phyloP scores from a whole-genome alignment of 2,888 invertebrate species.

The Dinocampus coccinellae region DNA sequence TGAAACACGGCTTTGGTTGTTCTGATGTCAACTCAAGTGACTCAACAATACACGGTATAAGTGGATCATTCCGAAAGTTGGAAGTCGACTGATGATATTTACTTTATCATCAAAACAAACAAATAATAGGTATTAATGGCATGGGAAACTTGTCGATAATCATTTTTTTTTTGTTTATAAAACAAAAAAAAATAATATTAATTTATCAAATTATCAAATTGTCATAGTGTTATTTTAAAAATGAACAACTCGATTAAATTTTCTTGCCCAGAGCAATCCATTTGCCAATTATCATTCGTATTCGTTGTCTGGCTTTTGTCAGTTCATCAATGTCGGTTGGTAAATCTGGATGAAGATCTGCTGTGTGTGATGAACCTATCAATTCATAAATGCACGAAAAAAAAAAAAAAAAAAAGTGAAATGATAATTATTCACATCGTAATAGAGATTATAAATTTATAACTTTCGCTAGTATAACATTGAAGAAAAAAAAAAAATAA shows the following conservation, averaged over 20 bases:
- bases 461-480: background rate
- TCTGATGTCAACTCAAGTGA: constrained; percentile 74
- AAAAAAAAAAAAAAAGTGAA: too few relatives aligned
- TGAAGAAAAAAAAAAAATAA: background rate
- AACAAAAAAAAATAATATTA: background rate
- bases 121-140: background rate
- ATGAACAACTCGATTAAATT: background rate
- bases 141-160: background rate
- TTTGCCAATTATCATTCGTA: constrained; percentile 46
- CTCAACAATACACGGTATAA: constrained; percentile 76
- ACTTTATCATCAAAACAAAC: background rate
- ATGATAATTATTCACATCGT: background rate
- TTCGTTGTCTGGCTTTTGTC: constrained; percentile 44
- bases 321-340: constrained; percentile 45
- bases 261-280: constrained; percentile 48
- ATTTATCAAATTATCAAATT: background rate
- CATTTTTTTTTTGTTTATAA: background rate
- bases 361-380: constrained; percentile 56
- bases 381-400: too few relatives aligned
- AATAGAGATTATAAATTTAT: background rate
- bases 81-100: constrained; percentile 77
- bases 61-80: constrained; percentile 83
- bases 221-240: background rate
- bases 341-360: constrained; percentile 47
- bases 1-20: constrained; percentile 74